phyloP scores from a whole-genome alignment of 2,113 vertebrate genomes.

The Arothron firmamentum region DNA sequence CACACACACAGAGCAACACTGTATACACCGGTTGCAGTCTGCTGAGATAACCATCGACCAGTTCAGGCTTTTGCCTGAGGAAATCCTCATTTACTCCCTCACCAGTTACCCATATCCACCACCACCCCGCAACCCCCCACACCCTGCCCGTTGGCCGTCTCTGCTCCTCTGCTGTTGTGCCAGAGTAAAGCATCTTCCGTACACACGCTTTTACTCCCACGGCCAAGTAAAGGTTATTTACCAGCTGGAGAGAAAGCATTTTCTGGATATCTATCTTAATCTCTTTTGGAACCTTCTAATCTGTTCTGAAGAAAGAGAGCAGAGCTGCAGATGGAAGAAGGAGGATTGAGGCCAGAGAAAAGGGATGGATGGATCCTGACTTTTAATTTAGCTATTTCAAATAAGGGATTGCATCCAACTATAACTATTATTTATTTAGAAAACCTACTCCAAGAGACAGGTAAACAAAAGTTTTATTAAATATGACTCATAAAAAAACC shows the following conservation, averaged over 20 bases:
- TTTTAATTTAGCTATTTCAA: too few relatives aligned
- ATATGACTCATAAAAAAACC: too few relatives aligned
- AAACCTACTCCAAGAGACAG: too few relatives aligned
- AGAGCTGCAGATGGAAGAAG: constrained; percentile 30
- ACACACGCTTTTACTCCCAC: constrained; percentile 23
- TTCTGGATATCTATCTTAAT: constrained; percentile 61
- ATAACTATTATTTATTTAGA: too few relatives aligned
- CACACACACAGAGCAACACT: constrained; percentile 5
- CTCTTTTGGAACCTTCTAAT: constrained; percentile 53
- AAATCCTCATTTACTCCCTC: constrained; percentile 55
- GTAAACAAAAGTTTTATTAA: too few relatives aligned
- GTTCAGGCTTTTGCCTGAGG: constrained; percentile 39
- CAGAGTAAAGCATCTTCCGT: constrained; percentile 39
- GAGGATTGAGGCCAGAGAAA: constrained; percentile 33
- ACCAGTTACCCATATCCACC: neutral
- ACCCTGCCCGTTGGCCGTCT: constrained; percentile 24
- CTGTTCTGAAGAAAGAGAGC: constrained; percentile 35
- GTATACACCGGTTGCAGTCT: neutral
- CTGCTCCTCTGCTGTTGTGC: constrained; percentile 30
- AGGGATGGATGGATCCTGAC: constrained; percentile 1
- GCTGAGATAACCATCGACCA: constrained; percentile 20
- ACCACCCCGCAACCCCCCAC: too few relatives aligned
- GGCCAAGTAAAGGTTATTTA: constrained; percentile 48
- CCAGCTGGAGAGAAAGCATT: constrained; percentile 44
- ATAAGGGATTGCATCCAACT: too few relatives aligned